Percentiles rank a stretch among this genome's conserved stretches.
Conservation (phyloP, 2,797 vertebrate genomes). For the Phataginus tetradactyla region DNA sequence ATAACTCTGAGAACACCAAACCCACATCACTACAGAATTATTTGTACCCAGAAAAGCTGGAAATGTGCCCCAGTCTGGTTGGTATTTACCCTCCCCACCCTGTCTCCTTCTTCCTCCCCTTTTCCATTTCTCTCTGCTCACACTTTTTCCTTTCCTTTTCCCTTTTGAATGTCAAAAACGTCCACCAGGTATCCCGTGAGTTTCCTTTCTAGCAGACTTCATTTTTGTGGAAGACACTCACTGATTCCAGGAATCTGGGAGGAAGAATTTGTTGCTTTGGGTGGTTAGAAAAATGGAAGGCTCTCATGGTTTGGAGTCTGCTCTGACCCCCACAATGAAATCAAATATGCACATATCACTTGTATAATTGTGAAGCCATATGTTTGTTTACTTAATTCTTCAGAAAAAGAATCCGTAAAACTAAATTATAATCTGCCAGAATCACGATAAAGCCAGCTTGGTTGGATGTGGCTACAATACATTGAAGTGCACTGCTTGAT, state of each 20-base stretch:
- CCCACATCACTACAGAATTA: neutral
- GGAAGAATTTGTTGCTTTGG: neutral
- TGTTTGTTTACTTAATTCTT: constrained; percentile 3
- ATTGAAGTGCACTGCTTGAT: neutral
- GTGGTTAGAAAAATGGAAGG: neutral
- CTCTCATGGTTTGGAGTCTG: neutral
- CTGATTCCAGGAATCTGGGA: neutral
- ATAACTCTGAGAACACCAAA: neutral
- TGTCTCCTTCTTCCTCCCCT: neutral
- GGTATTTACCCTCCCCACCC: neutral
- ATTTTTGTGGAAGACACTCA: neutral
- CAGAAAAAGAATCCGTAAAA: neutral
- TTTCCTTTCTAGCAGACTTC: neutral
- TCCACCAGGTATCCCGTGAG: neutral
- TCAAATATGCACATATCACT: neutral
- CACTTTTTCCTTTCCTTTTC: neutral
- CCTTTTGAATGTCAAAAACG: neutral
- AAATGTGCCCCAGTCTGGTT: no score
- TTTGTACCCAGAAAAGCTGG: neutral
- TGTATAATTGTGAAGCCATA: neutral
- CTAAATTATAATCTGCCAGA: constrained; percentile 7
- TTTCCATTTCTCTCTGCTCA: neutral
- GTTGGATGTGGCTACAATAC: neutral
- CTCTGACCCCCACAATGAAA: neutral
- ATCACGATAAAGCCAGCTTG: neutral